Conservation (phyloP, 2,888 invertebrate species). For the Venusia cambrica region DNA sequence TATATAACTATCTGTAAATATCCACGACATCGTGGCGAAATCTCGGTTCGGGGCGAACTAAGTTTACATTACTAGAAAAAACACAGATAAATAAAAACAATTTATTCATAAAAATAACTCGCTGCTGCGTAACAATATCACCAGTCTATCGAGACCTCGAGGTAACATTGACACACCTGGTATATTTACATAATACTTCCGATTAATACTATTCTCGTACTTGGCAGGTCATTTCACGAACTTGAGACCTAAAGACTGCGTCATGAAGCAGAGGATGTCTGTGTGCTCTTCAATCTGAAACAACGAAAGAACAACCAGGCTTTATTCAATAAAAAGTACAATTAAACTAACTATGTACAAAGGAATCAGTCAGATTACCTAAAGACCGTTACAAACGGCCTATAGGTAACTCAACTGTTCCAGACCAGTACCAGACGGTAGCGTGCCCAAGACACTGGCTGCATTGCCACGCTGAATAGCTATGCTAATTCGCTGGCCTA, state of each 20-base stretch:
- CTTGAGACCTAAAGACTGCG: slow-evolving; percentile 85
- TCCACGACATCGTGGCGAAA: no score
- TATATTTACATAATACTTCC: slow-evolving; percentile 71
- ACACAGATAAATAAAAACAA: slow-evolving; percentile 67
- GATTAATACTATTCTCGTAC: slow-evolving; percentile 39
- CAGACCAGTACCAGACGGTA: no score
- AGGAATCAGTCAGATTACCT: no score
- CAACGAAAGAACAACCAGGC: slow-evolving; percentile 29
- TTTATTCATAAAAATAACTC: slow-evolving; percentile 69
- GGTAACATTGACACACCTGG: slow-evolving; percentile 65
- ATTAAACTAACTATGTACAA: no score
- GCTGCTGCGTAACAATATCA: slow-evolving; percentile 75
- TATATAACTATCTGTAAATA: no score
- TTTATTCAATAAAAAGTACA: background rate
- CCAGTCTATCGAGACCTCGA: slow-evolving; percentile 54
- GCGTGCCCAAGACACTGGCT: no score
- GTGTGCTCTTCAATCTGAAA: slow-evolving; percentile 95
- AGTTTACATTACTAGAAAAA: slow-evolving; percentile 29
- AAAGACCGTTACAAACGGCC: no score
- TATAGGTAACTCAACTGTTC: no score
- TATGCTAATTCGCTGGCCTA: no score
- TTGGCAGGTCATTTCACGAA: slow-evolving; percentile 67
- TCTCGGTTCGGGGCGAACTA: no score
- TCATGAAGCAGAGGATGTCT: slow-evolving; percentile 93
- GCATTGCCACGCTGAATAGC: no score